These are phyloP conservation scores for Heliothis subflexa DNA, from an alignment of 1,140 invertebrate genomes.

Conservation along the genomic window DNA sequence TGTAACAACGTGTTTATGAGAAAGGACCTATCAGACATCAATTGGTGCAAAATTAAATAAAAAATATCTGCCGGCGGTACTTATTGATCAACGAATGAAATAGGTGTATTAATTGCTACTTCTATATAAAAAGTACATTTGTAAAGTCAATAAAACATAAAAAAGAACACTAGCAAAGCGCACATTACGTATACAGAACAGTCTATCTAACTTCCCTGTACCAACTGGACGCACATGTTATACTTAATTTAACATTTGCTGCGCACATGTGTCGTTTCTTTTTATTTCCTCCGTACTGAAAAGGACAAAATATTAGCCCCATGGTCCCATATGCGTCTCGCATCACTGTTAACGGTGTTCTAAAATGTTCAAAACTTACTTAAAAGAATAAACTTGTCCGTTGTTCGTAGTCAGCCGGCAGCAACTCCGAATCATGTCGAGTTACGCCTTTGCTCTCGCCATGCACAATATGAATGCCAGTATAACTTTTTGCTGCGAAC, in stretches of 20 bases:
- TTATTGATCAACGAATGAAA: no score
- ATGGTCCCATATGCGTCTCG: not conserved
- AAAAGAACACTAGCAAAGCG: not conserved
- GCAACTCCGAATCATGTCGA: conserved; percentile 23
- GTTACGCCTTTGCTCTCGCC: not conserved
- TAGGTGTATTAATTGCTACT: no score
- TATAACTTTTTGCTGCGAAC: conserved; percentile 24
- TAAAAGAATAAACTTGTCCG: not conserved
- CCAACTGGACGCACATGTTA: conserved; percentile 32
- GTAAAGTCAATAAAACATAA: not conserved
- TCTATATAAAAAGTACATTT: no score
- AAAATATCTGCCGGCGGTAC: no score
- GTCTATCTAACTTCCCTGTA: conserved; percentile 8
- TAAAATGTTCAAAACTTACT: not conserved
- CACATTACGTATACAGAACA: not conserved
- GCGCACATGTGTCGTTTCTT: conserved; percentile 44
- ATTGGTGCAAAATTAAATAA: no score
- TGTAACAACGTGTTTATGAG: no score
- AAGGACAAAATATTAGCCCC: conserved; percentile 26
- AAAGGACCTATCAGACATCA: no score
- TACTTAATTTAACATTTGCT: conserved; percentile 43
- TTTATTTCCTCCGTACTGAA: conserved; percentile 34
- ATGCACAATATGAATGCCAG: conserved; percentile 1
- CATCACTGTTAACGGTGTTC: not conserved
- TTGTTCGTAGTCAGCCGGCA: not conserved